Conservation (phyloP, 2,888 invertebrate genomes). For the Chloromyia formosa region DNA sequence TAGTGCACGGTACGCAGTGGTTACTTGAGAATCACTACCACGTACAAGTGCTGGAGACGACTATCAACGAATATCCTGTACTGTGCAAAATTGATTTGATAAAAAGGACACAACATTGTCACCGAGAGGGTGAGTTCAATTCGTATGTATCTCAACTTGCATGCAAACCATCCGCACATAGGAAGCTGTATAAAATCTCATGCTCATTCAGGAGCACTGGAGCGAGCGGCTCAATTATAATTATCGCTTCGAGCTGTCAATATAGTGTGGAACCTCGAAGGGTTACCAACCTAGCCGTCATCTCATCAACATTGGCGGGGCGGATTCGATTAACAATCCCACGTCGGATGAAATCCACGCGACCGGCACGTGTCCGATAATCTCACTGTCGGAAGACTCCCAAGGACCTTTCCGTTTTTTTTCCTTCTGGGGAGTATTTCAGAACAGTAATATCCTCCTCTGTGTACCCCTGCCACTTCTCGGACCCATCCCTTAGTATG, state of each 20-base stretch:
- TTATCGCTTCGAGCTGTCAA: slow-evolving; percentile 49
- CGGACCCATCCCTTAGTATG: neutral
- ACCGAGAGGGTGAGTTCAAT: no score
- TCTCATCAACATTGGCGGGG: slow-evolving; percentile 40
- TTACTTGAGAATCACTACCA: neutral
- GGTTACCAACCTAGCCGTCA: slow-evolving; percentile 29
- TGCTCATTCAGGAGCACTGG: slow-evolving; percentile 38
- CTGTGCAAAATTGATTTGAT: no score
- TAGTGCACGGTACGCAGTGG: neutral
- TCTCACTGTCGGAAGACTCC: slow-evolving; percentile 49
- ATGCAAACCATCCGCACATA: no score
- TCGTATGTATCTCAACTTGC: no score
- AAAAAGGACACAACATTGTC: no score
- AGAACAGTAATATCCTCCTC: no score
- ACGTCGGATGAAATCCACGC: slow-evolving; percentile 50
- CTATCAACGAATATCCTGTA: no score
- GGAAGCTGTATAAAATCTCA: no score
- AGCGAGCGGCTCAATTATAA: slow-evolving; percentile 52
- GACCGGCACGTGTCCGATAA: slow-evolving; percentile 53
- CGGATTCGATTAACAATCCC: slow-evolving; percentile 53
- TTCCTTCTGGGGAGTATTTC: neutral
- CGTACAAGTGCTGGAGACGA: neutral
- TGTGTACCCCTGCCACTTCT: neutral
- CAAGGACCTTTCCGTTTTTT: slow-evolving; percentile 14
- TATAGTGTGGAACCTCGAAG: slow-evolving; percentile 43